Base-by-base conservation (phyloP, 2,113 vertebrate genomes). In the Cnemophilus loriae region DNA sequence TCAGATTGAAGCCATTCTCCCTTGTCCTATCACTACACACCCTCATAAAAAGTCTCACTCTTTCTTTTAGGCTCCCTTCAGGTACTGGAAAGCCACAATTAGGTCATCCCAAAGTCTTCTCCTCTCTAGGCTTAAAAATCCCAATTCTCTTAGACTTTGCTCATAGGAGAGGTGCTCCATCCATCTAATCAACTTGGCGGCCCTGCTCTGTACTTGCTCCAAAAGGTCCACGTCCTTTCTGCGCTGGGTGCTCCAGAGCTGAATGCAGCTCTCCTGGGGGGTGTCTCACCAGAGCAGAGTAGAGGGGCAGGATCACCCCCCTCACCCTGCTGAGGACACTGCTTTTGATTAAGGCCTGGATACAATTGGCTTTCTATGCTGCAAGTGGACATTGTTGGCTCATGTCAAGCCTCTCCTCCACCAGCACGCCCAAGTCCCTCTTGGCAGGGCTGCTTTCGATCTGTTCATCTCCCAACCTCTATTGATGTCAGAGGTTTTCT, bases 401-500 rank as follows among this genome's bases (percentile, higher is more conserved):
- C 22, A 46, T 9, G 14, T 46, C 17, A 26, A 39, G 28, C 22
- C 11, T 55, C 68, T 39, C 22, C 22, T 55, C 11, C 22, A 33
- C 11, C 14, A 74, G n/a, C 14, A 39, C 3, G 4, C 5, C 9
- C 28, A 28, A 33, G 22, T 23, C 28, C 28, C 55, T 73, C 57
- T 64, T 0, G 0, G 4, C n/a, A 64, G n/a, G 49, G 6, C n/a
- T 64, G 23, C 41, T 39, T 33, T 39, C 1, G 0, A 10, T 74
- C 22, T 53, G 18, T 28, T 55, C 49, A 47, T 33, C 2, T 15
- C 9, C 28, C 41, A 84, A 5, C 2, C 15, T 33, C 22, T 55
- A 2, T 18, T 3, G 1, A 47, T 47, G 16, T 27, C 0, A 0
- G 11, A 44, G 10, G 6, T 39, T 33, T 64, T n/a, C 19, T 30